A percentile compares a stretch with the other conserved stretches of the same genome.
These are phyloP conservation scores for Irena cyanogastra DNA, from an alignment of 2,113 vertebrate genomes.

Conservation along the genomic window DNA sequence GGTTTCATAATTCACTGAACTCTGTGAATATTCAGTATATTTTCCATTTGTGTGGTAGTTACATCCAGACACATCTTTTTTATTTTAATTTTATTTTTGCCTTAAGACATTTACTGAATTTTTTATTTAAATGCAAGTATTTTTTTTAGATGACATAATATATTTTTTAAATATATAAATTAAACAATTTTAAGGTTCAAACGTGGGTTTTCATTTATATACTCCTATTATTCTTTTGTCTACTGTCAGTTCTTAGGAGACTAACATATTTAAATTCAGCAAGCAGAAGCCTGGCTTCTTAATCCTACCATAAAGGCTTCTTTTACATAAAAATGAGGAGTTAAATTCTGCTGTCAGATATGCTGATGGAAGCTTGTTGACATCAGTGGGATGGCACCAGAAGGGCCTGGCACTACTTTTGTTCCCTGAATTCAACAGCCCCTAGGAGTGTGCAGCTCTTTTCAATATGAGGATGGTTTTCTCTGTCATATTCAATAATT, in stretches of 20 bases:
- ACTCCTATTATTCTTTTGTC: not conserved
- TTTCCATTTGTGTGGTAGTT: not conserved
- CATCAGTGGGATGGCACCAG: conserved; percentile 8
- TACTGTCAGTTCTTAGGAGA: not conserved
- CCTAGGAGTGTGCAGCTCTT: not conserved
- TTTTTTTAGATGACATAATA: not conserved
- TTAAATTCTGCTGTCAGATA: conserved; percentile 6
- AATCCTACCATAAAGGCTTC: not conserved
- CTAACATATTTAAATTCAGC: not conserved
- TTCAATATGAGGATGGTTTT: conserved; percentile 6
- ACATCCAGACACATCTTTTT: not conserved
- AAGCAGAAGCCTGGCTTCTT: not conserved
- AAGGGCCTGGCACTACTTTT: conserved; percentile 10
- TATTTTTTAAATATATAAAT: not conserved
- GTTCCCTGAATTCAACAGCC: not conserved
- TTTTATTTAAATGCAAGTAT: not conserved
- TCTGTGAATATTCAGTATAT: not conserved
- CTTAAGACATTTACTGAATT: not conserved
- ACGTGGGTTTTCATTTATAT: not conserved
- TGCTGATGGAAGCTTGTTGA: not conserved
- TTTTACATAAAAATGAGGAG: not conserved
- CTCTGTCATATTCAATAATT: conserved; percentile 46
- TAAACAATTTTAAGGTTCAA: not conserved
- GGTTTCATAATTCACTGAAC: not conserved
- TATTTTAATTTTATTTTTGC: not conserved